These are phyloP conservation scores for Sturmia bella DNA, from an alignment of 2,888 invertebrate species.

Conservation along the genomic window DNA sequence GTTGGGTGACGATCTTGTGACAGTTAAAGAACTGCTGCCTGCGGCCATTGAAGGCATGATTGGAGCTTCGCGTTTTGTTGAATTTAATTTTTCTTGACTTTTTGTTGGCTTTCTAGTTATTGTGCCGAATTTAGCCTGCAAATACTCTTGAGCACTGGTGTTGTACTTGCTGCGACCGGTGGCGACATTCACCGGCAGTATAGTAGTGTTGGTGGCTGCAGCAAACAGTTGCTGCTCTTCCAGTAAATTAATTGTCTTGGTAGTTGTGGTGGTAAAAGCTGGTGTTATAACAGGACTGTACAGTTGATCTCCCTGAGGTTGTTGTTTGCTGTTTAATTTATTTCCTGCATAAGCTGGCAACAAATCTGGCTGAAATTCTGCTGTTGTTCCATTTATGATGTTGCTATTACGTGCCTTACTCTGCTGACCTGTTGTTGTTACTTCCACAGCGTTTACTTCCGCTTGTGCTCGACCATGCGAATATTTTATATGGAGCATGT, in stretches of 20 bases:
- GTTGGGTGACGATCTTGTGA: constrained; percentile 68
- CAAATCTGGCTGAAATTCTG: constrained; percentile 76
- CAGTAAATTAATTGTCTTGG: constrained; percentile 72
- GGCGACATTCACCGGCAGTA: constrained; percentile 60
- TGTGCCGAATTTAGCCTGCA: constrained; percentile 73
- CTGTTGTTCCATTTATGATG: constrained; percentile 54
- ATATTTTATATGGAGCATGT: constrained; percentile 70
- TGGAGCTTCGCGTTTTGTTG: constrained; percentile 61
- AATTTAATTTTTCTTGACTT: constrained; percentile 65
- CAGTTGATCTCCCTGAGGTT: constrained; percentile 67
- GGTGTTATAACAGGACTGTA: constrained; percentile 68
- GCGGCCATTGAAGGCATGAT: constrained; percentile 41
- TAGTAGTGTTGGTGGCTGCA: constrained; percentile 54
- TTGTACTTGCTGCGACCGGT: constrained; percentile 72
- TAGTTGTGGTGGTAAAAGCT: constrained; percentile 64
- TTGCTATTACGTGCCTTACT: constrained; percentile 26
- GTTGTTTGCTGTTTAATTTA: constrained; percentile 62
- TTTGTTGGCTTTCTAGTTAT: constrained; percentile 52
- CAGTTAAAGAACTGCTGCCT: constrained; percentile 67
- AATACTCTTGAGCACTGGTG: constrained; percentile 73
- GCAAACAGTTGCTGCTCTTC: constrained; percentile 69
- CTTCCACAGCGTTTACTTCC: constrained; percentile 57
- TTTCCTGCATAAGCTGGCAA: constrained; percentile 73
- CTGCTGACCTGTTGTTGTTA: constrained; percentile 42
- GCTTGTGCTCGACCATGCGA: constrained; percentile 65